Base-by-base conservation (phyloP, 1,140 invertebrate genomes). In the Ceratosolen solmsi region DNA sequence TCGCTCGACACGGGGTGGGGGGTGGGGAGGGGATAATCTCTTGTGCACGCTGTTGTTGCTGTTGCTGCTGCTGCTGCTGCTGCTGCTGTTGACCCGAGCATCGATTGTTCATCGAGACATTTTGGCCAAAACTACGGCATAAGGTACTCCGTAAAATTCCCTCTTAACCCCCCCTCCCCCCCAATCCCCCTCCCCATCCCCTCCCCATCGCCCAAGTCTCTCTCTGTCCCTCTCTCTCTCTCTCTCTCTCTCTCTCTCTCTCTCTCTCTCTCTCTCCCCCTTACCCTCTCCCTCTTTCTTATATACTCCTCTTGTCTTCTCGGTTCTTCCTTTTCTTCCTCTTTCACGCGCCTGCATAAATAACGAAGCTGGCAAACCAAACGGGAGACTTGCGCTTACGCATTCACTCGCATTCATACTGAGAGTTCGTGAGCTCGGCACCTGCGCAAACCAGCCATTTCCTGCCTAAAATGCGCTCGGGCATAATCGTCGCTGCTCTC, bases 391-490 rank as follows among this genome's bases (percentile, higher is more conserved):
- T 51, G 49, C 38, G 27, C 46, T 36, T 56, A 30, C 30, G 22
- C 30, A 79, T 77, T 71, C 70, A 74, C 41, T 51, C 38, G 36
- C 54, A 54, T 72, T 76, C 58, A 36, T 79, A 54, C 54, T 22
- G n/a, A 20, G 7, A 54, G 36, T 25, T 70, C 46, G 20, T 25
- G 33, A 76, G 83, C 80, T 63, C 25, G 51, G 82, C 85, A 87
- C 85, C 84, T 86, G 83, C 68, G 78, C 76, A 83, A 38, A 2
- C 38, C 46, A 82, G 73, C 82, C 54, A 63, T 60, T 76, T 77
- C 74, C 74, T 77, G 65, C 49, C 74, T 25, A 82, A 77, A 82
- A 77, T 54, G 33, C n/a, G n/a, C 13, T 20, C 22, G 25, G 17
- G 27, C 17, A 60, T 75, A 56, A 80, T 73, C 25, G n/a, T 68